Evolutionary conservation across 1,140 invertebrate species (phyloP), one percentile per base, ranked within the genome.

Genomic region (Archivesica marissinica): DNA sequence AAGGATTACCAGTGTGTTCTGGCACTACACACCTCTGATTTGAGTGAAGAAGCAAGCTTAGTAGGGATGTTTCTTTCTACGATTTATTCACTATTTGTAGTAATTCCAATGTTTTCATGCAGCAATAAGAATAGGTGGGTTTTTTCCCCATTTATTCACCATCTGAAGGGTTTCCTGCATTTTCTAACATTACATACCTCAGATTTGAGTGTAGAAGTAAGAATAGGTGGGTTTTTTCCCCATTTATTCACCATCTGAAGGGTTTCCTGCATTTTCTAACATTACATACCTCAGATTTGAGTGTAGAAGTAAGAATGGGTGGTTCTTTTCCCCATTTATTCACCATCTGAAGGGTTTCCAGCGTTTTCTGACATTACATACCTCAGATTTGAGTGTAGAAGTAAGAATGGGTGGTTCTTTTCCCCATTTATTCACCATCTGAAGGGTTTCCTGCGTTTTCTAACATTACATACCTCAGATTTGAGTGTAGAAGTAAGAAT

Each of bases 391-490:
- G 0, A 70, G 80, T 68, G 68, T 82, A 59, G 61, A 89, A 70
- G 86, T 91, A 28, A 86, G 87, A 70, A 89, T 86, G 13, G 91
- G 90, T 17, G 89, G 89, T 23, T 92, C 83, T 1, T 85, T 77
- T 76, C 92, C 98, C 98, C 98, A 99, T 95, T 98, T 98, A 92
- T 97, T 98, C 75, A 98, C 98, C 93, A 99, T 98, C 91, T 97
- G 96, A 89, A 99, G 96, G 38, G 98, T 99, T 95, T 99, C 98
- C 33, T 96, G 96, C 80, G 98, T 98, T 95, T 99, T 99, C 95
- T 99, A 97, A 93, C 98, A n/a, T n/a, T n/a, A n/a, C n/a, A n/a
- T n/a, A n/a, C n/a, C n/a, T n/a, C n/a, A n/a, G n/a, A n/a, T n/a
- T n/a, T n/a, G n/a, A n/a, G n/a, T n/a, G n/a, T n/a, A n/a, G n/a